A percentile compares a stretch with the other conserved stretches of the same genome.
These are phyloP conservation scores for Nezara viridula DNA, from an alignment of 2,888 invertebrate species.

Conservation along the genomic window DNA sequence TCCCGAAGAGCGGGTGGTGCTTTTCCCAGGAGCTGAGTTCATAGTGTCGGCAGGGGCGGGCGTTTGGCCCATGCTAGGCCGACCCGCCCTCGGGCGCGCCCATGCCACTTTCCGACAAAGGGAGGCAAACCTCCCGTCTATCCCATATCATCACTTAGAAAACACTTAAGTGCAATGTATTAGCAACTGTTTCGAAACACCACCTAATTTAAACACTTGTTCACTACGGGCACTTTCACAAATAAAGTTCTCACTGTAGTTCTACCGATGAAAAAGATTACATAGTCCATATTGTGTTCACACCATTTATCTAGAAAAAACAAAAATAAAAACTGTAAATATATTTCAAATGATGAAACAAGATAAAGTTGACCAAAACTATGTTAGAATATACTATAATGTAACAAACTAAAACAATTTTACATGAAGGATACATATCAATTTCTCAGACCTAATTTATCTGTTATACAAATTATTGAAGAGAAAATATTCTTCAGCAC, in stretches of 20 bases:
- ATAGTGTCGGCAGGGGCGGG: slow-evolving; percentile 70
- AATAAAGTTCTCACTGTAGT: slow-evolving; percentile 34
- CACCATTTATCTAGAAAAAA: slow-evolving; percentile 54
- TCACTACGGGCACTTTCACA: slow-evolving; percentile 55
- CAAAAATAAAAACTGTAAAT: neutral
- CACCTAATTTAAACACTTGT: slow-evolving; percentile 40
- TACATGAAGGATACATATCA: neutral
- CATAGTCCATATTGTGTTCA: slow-evolving; percentile 58
- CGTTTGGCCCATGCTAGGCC: slow-evolving; percentile 73
- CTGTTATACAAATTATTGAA: slow-evolving; percentile 11
- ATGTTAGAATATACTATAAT: neutral
- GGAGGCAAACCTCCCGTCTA: slow-evolving; percentile 60
- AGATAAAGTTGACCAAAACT: neutral
- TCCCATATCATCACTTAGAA: slow-evolving; percentile 59
- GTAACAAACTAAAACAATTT: neutral
- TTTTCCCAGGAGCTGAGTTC: slow-evolving; percentile 72
- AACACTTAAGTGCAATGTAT: slow-evolving; percentile 41
- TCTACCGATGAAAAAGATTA: slow-evolving; percentile 23
- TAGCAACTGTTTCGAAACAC: slow-evolving; percentile 37
- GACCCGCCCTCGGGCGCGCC: slow-evolving; percentile 62
- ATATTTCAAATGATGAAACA: neutral
- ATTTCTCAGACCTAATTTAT: slow-evolving; percentile 7
- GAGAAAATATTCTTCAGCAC: slow-evolving; percentile 8
- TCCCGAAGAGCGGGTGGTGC: slow-evolving; percentile 81
- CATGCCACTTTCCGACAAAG: slow-evolving; percentile 61